Conservation (phyloP, 1,140 invertebrate species). For the Tetramorium simillimum region DNA sequence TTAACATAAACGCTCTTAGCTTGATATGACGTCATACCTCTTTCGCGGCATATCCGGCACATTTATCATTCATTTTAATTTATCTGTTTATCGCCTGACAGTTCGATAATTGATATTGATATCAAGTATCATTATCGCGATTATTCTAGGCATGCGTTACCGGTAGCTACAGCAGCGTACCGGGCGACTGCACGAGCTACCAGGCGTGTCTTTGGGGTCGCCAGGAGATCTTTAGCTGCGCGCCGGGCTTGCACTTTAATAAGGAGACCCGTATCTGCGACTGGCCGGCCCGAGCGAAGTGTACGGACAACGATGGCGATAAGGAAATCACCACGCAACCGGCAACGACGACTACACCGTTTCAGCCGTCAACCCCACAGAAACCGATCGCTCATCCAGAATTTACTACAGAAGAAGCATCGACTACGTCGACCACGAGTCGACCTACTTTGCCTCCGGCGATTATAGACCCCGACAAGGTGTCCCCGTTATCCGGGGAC, state of each 20-base stretch:
- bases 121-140: background rate
- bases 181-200: constrained; percentile 91
- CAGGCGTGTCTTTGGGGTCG: constrained; percentile 92
- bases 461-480: constrained; percentile 80
- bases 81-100: constrained; percentile 3
- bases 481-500: constrained; percentile 81
- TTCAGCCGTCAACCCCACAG: background rate
- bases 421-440: constrained; percentile 64
- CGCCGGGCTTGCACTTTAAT: constrained; percentile 92
- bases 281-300: constrained; percentile 91
- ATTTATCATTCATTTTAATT: constrained; percentile 31
- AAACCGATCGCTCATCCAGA: background rate
- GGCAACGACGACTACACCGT: background rate
- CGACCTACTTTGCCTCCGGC: constrained; percentile 72
- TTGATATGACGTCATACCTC: background rate
- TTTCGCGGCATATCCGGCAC: background rate
- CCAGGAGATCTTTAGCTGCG: constrained; percentile 90
- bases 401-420: background rate
- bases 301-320: constrained; percentile 79
- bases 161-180: constrained; percentile 88
- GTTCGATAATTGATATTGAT: constrained; percentile 21
- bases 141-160: constrained; percentile 86
- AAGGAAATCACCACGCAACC: background rate
- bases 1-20: background rate
- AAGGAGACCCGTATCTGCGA: constrained; percentile 90